A percentile compares a stretch with the other conserved stretches of the same genome.
Conservation (phyloP, 2,888 invertebrate species). For the Sarcophaga carnaria region DNA sequence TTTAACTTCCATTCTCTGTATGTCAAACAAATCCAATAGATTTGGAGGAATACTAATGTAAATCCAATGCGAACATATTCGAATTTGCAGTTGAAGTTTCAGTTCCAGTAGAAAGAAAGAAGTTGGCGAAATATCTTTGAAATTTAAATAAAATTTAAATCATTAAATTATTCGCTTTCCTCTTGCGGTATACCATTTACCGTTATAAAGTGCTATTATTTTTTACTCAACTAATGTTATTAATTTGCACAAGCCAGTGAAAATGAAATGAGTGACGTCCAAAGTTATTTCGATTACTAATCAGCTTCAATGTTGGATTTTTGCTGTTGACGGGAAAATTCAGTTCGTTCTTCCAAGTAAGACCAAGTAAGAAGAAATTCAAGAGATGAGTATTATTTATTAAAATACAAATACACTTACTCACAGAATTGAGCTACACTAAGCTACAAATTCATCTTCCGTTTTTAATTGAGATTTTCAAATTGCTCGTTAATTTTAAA, state of each 20-base stretch:
- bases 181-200: background rate
- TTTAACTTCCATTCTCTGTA: no score
- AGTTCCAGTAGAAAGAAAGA: no score
- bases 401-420: background rate
- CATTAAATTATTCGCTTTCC: background rate
- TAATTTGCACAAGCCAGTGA: slow-evolving; percentile 10
- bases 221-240: background rate
- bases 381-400: slow-evolving; percentile 12
- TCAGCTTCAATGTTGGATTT: background rate
- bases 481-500: slow-evolving; percentile 1
- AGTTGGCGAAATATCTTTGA: background rate
- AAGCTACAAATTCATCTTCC: background rate
- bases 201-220: slow-evolving; percentile 1
- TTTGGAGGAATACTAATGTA: no score
- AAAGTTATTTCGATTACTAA: background rate
- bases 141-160: slow-evolving; percentile 18
- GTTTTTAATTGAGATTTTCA: background rate
- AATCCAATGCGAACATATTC: no score
- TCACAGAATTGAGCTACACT: no score
- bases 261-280: no score
- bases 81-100: no score
- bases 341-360: slow-evolving; percentile 10
- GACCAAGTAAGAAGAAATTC: slow-evolving; percentile 15
- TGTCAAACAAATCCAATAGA: no score
- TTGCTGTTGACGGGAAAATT: slow-evolving; percentile 32